Percentiles rank a stretch among this genome's conserved stretches.
phyloP scores from a whole-genome alignment of 2,797 vertebrate species.

The Corythornis leucogaster region DNA sequence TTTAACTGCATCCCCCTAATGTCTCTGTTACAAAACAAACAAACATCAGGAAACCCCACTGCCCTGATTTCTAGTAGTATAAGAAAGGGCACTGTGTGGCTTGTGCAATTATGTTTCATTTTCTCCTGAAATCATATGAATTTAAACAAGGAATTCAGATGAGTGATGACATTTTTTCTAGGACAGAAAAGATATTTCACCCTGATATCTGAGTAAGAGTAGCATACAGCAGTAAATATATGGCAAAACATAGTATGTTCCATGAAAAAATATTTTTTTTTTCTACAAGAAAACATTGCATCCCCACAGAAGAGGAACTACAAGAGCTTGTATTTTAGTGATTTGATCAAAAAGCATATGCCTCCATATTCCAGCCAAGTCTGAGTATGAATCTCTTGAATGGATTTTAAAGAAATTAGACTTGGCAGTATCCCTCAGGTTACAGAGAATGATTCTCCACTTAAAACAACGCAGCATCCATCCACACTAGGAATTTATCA shows the following conservation, averaged over 20 bases:
- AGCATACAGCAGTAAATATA: not conserved
- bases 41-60: not conserved
- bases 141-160: not conserved
- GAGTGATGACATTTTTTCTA: not conserved
- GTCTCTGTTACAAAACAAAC: slow-evolving; percentile 5
- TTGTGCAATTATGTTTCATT: not conserved
- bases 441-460: not conserved
- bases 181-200: not conserved
- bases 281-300: not conserved
- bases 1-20: not conserved
- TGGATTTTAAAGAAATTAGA: slow-evolving; percentile 15
- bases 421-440: slow-evolving; percentile 34
- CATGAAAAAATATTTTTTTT: not conserved
- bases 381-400: slow-evolving; percentile 29
- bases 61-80: not conserved
- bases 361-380: not conserved
- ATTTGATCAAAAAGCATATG: slow-evolving; percentile 4
- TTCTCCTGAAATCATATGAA: not conserved
- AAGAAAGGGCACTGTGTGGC: not conserved
- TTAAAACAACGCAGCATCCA: not conserved
- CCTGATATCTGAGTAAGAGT: not conserved
- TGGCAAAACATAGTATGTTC: not conserved
- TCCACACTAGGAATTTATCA: not conserved
- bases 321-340: not conserved
- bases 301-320: not conserved